A percentile compares a stretch with the other conserved stretches of the same genome.
These are phyloP conservation scores for Chromobotia macracanthus DNA, from an alignment of 2,797 vertebrate species.

Conservation along the genomic window DNA sequence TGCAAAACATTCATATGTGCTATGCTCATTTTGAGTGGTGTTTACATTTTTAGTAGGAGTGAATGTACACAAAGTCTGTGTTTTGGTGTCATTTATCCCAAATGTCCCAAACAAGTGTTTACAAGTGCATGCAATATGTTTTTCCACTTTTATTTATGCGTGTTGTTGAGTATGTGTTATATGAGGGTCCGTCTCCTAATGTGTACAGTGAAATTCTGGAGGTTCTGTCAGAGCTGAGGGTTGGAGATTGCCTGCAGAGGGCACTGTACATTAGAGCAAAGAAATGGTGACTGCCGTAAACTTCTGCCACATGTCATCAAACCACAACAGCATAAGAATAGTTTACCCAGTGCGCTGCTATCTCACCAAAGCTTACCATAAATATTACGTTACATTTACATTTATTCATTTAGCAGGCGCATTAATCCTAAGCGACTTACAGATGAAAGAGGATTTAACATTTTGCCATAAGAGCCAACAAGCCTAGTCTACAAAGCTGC, in stretches of 20 bases:
- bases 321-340: slow-evolving; percentile 23
- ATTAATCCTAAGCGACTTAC: no score
- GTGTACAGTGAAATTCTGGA: slow-evolving; percentile 11
- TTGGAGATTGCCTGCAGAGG: slow-evolving; percentile 65
- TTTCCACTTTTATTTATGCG: not conserved
- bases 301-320: slow-evolving; percentile 11
- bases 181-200: not conserved
- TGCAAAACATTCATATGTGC: slow-evolving; percentile 35
- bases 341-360: not conserved
- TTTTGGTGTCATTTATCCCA: slow-evolving; percentile 13
- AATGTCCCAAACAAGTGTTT: slow-evolving; percentile 8
- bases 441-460: no score
- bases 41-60: slow-evolving; percentile 14
- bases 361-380: not conserved
- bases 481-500: no score
- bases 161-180: not conserved
- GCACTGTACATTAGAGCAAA: slow-evolving; percentile 63
- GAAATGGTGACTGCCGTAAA: slow-evolving; percentile 36
- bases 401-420: no score
- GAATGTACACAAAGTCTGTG: not conserved
- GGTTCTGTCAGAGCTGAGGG: not conserved
- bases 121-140: slow-evolving; percentile 2
- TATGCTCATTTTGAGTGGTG: slow-evolving; percentile 3
- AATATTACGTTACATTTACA: not conserved
- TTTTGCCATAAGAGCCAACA: no score